These are phyloP conservation scores for Philaethria dido DNA, from an alignment of 2,888 invertebrate species.

Conservation along the genomic window DNA sequence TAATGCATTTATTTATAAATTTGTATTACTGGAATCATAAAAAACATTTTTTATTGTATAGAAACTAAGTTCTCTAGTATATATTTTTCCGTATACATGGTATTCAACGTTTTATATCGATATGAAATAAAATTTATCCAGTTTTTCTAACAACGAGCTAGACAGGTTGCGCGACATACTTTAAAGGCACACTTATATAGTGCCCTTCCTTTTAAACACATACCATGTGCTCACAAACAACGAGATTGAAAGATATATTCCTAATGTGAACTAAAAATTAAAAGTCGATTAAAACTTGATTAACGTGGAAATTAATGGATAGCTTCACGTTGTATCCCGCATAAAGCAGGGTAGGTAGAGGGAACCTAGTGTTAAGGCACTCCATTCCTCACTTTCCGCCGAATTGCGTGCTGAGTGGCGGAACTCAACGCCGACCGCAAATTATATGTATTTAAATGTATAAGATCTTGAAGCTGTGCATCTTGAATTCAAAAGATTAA, in stretches of 20 bases:
- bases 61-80: too few relatives aligned
- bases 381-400: too few relatives aligned
- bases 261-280: conserved; percentile 23
- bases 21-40: too few relatives aligned
- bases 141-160: conserved; percentile 4
- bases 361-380: too few relatives aligned
- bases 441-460: not conserved
- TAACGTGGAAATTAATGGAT: not conserved
- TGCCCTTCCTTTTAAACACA: conserved; percentile 34
- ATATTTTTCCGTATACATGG: not conserved
- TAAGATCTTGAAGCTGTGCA: not conserved
- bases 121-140: conserved; percentile 3
- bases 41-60: too few relatives aligned
- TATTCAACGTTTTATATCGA: not conserved
- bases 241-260: conserved; percentile 6
- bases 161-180: conserved; percentile 48
- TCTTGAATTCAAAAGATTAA: too few relatives aligned
- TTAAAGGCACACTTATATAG: conserved; percentile 49
- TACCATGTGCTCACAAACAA: conserved; percentile 4
- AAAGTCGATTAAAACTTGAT: conserved; percentile 8
- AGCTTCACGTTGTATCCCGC: too few relatives aligned
- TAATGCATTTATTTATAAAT: too few relatives aligned
- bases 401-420: too few relatives aligned
- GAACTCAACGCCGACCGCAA: too few relatives aligned
- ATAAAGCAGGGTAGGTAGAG: too few relatives aligned